Evolutionary conservation across 2,888 invertebrate genomes (phyloP), one percentile per base, ranked within the genome.

Genomic region (Nesidiocoris tenuis): DNA sequence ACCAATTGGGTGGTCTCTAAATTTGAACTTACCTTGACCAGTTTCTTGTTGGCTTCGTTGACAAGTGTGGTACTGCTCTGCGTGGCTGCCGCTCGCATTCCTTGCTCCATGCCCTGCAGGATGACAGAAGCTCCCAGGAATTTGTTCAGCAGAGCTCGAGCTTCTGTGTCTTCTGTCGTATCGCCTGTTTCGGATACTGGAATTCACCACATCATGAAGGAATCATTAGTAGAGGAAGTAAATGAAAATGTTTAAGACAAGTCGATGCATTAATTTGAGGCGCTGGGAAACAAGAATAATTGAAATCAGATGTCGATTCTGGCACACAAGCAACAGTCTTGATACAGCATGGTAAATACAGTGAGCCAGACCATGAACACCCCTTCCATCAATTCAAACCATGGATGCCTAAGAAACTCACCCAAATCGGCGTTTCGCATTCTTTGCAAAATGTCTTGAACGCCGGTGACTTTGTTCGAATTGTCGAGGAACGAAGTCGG

Each of bases 51-150:
- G 1, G 82, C 81, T 76, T 82, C 81, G 64, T 81, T 81, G 76
- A 82, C 82, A n/a, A 82, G 80, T 2, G 81, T 77, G n/a, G 80
- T 81, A 64, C 80, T 81, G 77, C 77, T 79, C 18, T 77, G 67
- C 2, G 77, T 75, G 55, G 80, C 79, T 17, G 81, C 80, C n/a
- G 81, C 80, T 39, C 81, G 81, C 71, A 80, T 81, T 18, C 82
- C 81, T 24, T 84, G 83, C 85, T 92, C 92, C 86, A 92, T 90
- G 80, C 92, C 92, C 72, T 90, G 89, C 86, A 93, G 89, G 77
- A 93, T 88, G 81, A 92, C 91, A 81, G 91, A 90, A 79, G 92
- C 91, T 76, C 93, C 93, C 70, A 93, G 86, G 85, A 93, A 93
- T 86, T 92, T 93, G 86, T 93, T 93, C 70, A 93, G 87, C 80